Conservation (phyloP, 2,113 vertebrate species). For the Chionis minor region DNA sequence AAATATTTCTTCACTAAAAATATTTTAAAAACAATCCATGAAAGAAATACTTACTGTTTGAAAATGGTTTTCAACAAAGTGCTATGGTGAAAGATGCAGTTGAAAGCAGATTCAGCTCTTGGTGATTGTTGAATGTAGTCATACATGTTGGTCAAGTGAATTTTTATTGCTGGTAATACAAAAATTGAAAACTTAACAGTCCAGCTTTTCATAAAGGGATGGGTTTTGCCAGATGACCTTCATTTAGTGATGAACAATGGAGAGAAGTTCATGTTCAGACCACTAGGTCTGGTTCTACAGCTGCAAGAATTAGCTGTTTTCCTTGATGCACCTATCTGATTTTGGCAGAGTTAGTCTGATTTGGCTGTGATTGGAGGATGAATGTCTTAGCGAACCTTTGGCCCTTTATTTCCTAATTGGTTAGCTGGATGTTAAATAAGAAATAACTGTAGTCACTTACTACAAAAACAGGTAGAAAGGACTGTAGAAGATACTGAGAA, state of each 20-base stretch:
- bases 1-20: background rate
- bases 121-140: background rate
- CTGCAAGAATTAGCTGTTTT: background rate
- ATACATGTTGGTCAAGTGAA: background rate
- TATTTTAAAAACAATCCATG: background rate
- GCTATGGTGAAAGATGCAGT: background rate
- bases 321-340: background rate
- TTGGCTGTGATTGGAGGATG: background rate
- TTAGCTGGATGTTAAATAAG: background rate
- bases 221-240: background rate
- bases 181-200: background rate
- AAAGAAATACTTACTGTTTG: background rate
- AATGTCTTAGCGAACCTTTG: background rate
- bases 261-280: background rate
- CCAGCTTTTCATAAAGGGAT: background rate
- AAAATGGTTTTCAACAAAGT: background rate
- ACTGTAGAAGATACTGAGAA: background rate
- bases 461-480: background rate
- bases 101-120: background rate
- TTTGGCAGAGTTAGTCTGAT: background rate
- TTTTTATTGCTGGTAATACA: background rate
- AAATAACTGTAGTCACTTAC: background rate
- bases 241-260: background rate
- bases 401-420: background rate
- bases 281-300: background rate